Evolutionary conservation across 2,797 vertebrate genomes (phyloP).

Genomic region (Siniperca scherzeri): DNA sequence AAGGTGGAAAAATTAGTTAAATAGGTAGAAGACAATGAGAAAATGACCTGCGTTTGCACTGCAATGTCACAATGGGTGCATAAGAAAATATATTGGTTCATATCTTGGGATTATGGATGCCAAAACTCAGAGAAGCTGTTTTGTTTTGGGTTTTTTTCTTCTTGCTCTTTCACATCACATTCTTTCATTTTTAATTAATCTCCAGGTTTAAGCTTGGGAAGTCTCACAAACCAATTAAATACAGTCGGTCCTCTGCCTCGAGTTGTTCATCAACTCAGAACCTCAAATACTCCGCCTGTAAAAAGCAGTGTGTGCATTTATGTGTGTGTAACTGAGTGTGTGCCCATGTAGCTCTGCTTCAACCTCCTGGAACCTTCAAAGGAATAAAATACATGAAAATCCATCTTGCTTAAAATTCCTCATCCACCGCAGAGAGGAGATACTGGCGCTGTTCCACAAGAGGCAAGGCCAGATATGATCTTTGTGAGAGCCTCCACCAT

Average conservation of each 20-base stretch:
- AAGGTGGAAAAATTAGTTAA: constrained; percentile 27
- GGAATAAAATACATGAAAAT: constrained; percentile 68
- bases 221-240: constrained; percentile 66
- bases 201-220: constrained; percentile 59
- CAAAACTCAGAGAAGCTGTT: constrained; percentile 41
- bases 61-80: constrained; percentile 18
- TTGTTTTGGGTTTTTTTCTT: not conserved
- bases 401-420: constrained; percentile 59
- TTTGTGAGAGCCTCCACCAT: constrained; percentile 30
- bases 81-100: constrained; percentile 37
- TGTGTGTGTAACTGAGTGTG: constrained; percentile 14
- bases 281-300: constrained; percentile 26
- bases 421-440: constrained; percentile 30
- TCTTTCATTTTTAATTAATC: constrained; percentile 74
- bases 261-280: constrained; percentile 63
- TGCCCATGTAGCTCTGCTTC: constrained; percentile 20
- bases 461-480: constrained; percentile 55
- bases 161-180: constrained; percentile 45
- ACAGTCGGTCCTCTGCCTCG: constrained; percentile 47
- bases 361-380: constrained; percentile 61
- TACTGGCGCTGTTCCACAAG: constrained; percentile 42
- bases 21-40: constrained; percentile 12
- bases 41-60: constrained; percentile 16
- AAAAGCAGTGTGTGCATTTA: constrained; percentile 4
- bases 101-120: constrained; percentile 34